A percentile compares a stretch with the other conserved stretches of the same genome.
These are phyloP conservation scores for Crossocerus cetratus DNA, from an alignment of 2,888 invertebrate species.

Conservation along the genomic window DNA sequence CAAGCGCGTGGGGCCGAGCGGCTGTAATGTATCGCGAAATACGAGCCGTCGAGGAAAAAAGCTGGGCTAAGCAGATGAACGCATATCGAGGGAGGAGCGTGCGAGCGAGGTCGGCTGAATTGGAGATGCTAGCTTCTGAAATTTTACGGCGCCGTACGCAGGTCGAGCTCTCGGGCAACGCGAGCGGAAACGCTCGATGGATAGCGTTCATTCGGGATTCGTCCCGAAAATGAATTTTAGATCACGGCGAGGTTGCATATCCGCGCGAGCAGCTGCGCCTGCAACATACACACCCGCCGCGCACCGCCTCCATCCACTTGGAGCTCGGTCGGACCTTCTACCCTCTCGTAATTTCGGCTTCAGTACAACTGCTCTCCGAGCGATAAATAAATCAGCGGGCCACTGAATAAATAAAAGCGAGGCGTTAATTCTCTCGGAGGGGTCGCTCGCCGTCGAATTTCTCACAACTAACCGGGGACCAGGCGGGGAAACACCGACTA, in stretches of 20 bases:
- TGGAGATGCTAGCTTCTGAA: slow-evolving; percentile 7
- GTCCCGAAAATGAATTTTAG: slow-evolving; percentile 57
- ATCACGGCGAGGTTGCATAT: slow-evolving; percentile 40
- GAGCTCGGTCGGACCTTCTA: not conserved
- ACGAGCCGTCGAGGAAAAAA: too few species aligned
- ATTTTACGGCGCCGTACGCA: slow-evolving; percentile 7
- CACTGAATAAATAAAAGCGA: slow-evolving; percentile 39
- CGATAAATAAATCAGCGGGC: slow-evolving; percentile 54
- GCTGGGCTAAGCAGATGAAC: not conserved
- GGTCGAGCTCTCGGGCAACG: not conserved
- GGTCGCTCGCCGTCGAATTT: not conserved
- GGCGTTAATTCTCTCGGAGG: not conserved
- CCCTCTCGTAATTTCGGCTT: slow-evolving; percentile 35
- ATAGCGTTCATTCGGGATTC: slow-evolving; percentile 49
- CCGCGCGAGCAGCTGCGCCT: slow-evolving; percentile 39
- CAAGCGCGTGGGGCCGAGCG: too few species aligned
- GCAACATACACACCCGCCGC: not conserved
- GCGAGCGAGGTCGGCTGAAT: not conserved
- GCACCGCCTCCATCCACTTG: too few species aligned
- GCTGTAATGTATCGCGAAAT: too few species aligned
- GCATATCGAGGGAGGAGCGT: slow-evolving; percentile 4
- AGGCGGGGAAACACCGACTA: not conserved
- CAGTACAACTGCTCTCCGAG: slow-evolving; percentile 9
- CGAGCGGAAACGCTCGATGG: slow-evolving; percentile 20
- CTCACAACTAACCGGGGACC: not conserved